Evolutionary conservation across 2,888 invertebrate species (phyloP), one percentile per base, ranked within the genome.

Genomic region (Xiphydria camelus): DNA sequence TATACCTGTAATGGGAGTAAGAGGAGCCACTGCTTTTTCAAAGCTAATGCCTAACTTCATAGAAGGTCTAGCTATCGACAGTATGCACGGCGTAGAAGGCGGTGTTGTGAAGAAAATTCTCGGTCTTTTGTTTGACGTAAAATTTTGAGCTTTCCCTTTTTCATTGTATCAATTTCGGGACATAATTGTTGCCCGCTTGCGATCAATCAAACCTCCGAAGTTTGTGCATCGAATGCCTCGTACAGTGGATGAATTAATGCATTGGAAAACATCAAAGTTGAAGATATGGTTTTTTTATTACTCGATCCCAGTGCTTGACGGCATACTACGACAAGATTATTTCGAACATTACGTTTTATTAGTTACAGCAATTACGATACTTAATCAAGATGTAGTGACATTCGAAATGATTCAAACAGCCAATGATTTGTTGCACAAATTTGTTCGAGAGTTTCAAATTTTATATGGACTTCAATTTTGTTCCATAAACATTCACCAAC

Each of bases 221-320:
- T 46, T 55, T n/a, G n/a, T n/a, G n/a, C n/a, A n/a, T n/a, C n/a
- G n/a, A 49, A 39, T 18, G 20, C 10, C 35, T 36, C 22, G 52
- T 49, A 31, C 49, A 48, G 9, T 51, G 50, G 43, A 50, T 51
- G 21, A 37, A 51, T 1, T 51, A 54, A 31, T 37, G 52, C 12
- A 51, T 25, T 57, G 47, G 55, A 53, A 57, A 51, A 55, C 57
- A n/a, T 51, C 48, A 0, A 51, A 57, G 44, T 39, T 51, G 2
- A 55, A 50, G 40, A 38, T 20, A 12, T 53, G 31, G 38, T 43
- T 47, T 17, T 53, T 49, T 44, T 48, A 53, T 41, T 57, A 51
- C 32, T 55, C 48, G 14, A n/a, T 51, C 10, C 45, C 47, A 18
- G 38, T 41, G 22, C 32, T 55, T 1, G 14, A 45, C 14, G 36